Evolutionary conservation across 2,113 vertebrate genomes (phyloP).

Genomic region (Paradoxurus hermaphroditus): DNA sequence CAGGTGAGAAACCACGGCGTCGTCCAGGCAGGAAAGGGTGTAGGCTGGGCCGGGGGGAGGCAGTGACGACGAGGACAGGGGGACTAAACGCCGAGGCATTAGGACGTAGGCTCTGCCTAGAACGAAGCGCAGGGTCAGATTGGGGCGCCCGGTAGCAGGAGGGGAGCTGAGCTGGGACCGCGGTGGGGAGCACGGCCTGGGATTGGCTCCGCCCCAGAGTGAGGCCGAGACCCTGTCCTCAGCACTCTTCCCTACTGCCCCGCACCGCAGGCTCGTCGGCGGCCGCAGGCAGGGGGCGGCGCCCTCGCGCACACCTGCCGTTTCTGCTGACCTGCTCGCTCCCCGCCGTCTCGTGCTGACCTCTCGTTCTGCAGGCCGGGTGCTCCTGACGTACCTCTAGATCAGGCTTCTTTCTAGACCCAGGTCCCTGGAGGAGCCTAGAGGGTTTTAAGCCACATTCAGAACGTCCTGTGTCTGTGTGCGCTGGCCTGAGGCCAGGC

Average conservation of each 20-base stretch:
- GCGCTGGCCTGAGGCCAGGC: too few relatives aligned
- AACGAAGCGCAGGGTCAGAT: accelerated
- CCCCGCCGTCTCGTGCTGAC: not conserved
- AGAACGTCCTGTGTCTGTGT: accelerated
- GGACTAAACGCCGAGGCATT: not conserved
- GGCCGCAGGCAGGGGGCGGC: accelerated
- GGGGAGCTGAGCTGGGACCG: not conserved
- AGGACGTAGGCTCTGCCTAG: accelerated
- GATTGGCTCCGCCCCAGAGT: too few relatives aligned
- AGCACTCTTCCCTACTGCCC: too few relatives aligned
- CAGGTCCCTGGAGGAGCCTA: not conserved
- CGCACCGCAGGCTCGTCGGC: accelerated
- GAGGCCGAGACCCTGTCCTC: not conserved
- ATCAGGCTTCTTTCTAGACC: not conserved
- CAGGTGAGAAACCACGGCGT: accelerated
- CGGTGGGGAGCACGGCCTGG: not conserved
- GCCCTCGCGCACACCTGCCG: not conserved
- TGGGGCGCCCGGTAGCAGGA: accelerated
- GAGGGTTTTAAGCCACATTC: too few relatives aligned
- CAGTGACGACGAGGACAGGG: too few relatives aligned
- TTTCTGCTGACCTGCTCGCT: not conserved
- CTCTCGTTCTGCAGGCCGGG: not conserved
- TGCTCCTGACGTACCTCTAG: not conserved
- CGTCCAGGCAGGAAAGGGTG: too few relatives aligned
- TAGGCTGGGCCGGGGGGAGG: not conserved